Evolutionary conservation across 64 coral and sea anemone species (phyloP), one percentile per base, ranked within the genome.

Genomic region (Astreopora myriophthalma): DNA sequence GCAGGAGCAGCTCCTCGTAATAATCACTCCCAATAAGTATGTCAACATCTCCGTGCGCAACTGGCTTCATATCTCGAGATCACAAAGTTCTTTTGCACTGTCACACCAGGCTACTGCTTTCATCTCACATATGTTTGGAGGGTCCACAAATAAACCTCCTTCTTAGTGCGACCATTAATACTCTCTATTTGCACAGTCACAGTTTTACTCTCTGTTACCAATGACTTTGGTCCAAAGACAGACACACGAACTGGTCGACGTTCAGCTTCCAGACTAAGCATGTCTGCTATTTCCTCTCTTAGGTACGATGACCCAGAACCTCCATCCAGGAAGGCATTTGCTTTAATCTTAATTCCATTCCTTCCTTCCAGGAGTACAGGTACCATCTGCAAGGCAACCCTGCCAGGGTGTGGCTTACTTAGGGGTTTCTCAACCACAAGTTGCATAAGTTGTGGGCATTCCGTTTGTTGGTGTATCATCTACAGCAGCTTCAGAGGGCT

Each of bases 11-110:
- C 31, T 82, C 76, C 52, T 82, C 86, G 16, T 72, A 82, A 10
- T 71, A 82, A 73, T 89, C 77, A 12, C 84, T 34, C 6, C 92
- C 77, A 40, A 94, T 28, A 22, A 94, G 62, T 2, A 94, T 32
- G 84, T 89, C 86, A 42, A 89, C 87, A 33, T 61, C 75, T 28
- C 76, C 86, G 25, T 65, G 32, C 35, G 68, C 78, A 34, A 74
- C 75, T 20, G 92, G 60, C 80, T 94, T 79, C 67, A 22, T 2
- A 94, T 88, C 29, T 71, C 48, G 1, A 94, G 31, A 71, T 85
- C 34, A 0, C 37, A 16, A 23, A 93, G 40, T 33, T 93, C 14
- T 19, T 12, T 32, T 48, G 69, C 80, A 33, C 68, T 58, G 17
- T 79, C 61, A 20, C 60, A 28, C 91, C 74, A 87, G 31, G 85